Evolutionary conservation across 2,797 vertebrate species (phyloP), one percentile per base, ranked within the genome.

Genomic region (Neoniphon sammara): DNA sequence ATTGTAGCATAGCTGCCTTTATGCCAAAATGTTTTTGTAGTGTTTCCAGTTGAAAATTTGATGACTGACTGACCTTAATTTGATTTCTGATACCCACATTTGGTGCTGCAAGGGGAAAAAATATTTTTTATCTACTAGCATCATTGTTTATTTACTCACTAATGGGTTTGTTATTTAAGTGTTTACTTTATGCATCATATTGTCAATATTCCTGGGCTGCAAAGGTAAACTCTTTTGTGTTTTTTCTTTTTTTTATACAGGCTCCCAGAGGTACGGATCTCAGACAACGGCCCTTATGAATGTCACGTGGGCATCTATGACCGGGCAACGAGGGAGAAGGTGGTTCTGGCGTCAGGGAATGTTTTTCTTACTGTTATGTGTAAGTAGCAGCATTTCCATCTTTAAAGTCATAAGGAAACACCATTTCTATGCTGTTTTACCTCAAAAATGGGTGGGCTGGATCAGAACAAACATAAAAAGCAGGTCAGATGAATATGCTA

Each of bases 241-340:
- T 20, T 9, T 20, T 52, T 58, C 3, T 1, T 69, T 82, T 0
- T 89, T 31, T 52, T 79, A 83, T 44, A 0, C 90, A 99, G 98
- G 85, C 96, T 99, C 23, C 97, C 98, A 0, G 98, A 99, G 85
- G 98, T 99, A 17, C 95, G 96, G 44, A 97, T 99, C 86, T 97
- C 96, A 0, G 98, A 99, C 91, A 99, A 97, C 0, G 98, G 98
- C 27, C 97, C 98, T 72, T 99, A 99, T 0, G 97, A 99, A 87
- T 99, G 98, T 86, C 97, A 99, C 0, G 98, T 99, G 89, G 97
- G 97, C 62, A 98, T 99, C 90, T 99, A 99, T 0, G 98, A 99
- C 92, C 91, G 97, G 8, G 96, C 98, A 55, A 98, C 97, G 0
- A 84, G 97, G 59, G 97, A 99, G 91, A 99, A 99, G 85, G 97